A percentile compares a stretch with the other conserved stretches of the same genome.
phyloP scores from a whole-genome alignment of 2,113 vertebrate genomes.

The Phaethornis superciliosus region DNA sequence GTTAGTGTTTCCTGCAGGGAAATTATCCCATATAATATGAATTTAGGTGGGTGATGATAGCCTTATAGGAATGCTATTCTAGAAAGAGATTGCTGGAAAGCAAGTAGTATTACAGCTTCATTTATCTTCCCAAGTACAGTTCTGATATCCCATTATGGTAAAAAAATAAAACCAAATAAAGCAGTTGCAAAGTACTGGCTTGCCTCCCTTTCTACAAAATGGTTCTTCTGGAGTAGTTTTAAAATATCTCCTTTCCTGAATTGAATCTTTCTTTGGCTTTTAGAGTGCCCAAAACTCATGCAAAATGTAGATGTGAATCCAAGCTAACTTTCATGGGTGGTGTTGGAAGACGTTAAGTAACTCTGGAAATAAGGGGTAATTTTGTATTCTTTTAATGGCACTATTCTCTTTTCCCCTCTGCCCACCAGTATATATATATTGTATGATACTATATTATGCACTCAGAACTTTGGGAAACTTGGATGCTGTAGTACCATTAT shows the following conservation, averaged over 20 bases:
- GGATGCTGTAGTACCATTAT: background rate
- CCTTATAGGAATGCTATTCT: background rate
- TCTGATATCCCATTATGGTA: background rate
- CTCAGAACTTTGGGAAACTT: background rate
- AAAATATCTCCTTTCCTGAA: background rate
- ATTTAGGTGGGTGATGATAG: background rate
- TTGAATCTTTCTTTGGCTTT: background rate
- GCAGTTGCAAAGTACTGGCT: background rate
- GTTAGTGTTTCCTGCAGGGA: background rate
- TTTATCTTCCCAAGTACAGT: background rate
- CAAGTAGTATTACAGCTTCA: background rate
- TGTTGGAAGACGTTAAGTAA: background rate
- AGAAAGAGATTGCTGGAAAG: background rate
- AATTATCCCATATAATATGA: background rate
- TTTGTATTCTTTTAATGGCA: background rate
- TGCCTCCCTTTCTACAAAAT: background rate
- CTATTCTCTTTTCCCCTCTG: background rate
- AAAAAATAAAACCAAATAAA: too few species aligned
- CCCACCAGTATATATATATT: background rate
- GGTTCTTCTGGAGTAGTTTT: background rate
- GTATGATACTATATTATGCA: background rate
- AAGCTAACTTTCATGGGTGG: background rate
- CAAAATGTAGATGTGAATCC: background rate
- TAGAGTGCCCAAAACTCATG: background rate
- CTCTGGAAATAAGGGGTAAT: background rate